Percentiles rank a stretch among this genome's conserved stretches.
Evolutionary conservation across 2,797 vertebrate genomes (phyloP).

Genomic region (Muscicapa striata): DNA sequence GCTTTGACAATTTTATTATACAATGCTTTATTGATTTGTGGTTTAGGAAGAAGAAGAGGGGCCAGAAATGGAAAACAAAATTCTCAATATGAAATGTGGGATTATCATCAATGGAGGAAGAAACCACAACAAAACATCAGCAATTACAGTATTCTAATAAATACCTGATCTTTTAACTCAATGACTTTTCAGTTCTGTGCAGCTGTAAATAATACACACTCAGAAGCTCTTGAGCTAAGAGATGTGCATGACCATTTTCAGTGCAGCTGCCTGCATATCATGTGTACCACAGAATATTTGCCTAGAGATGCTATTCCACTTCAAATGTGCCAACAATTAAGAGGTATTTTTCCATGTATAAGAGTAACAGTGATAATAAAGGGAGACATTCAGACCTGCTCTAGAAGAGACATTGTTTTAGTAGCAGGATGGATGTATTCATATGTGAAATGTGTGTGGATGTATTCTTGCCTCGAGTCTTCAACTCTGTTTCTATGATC

Average conservation of each 20-base stretch:
- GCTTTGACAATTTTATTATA: neutral
- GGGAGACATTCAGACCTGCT: neutral
- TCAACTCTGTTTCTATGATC: neutral
- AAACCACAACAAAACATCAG: neutral
- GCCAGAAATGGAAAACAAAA: neutral
- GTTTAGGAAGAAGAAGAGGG: rapidly evolving
- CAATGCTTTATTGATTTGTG: neutral
- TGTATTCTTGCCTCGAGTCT: neutral
- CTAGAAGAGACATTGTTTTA: neutral
- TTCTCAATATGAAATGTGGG: neutral
- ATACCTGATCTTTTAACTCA: neutral
- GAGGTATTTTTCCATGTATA: neutral
- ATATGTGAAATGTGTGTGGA: rapidly evolving
- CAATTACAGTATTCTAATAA: neutral
- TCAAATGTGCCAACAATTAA: neutral
- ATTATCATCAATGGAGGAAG: neutral
- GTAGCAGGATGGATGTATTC: neutral
- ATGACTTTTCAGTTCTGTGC: neutral
- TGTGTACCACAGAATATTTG: neutral
- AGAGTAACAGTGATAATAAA: neutral
- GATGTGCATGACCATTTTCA: neutral
- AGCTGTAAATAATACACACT: neutral
- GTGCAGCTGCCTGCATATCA: neutral
- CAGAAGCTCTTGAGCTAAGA: neutral
- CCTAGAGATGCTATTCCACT: neutral